Base-by-base conservation (phyloP, 2,797 vertebrate species). In the Gadopsis bispinosus region DNA sequence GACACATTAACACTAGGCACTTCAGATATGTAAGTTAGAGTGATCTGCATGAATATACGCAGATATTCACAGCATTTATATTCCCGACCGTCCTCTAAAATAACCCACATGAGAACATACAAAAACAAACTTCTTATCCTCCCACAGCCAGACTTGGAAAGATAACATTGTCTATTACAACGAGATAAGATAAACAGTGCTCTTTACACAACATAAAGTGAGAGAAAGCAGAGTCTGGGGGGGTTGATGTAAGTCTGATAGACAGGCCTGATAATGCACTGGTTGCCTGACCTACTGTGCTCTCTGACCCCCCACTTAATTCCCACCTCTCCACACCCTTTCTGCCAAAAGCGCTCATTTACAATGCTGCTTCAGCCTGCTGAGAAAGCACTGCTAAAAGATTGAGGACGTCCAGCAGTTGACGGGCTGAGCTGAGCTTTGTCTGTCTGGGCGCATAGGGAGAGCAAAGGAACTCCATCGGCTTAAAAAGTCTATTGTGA, bases 271-370 rank as follows among this genome's bases (percentile, higher is more conserved):
- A 92, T 91, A 92, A 91, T 83, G 79, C 72, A 5, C 69, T 22
- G 84, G 54, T 62, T 87, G 84, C 85, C 85, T 86, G 91, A 89
- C 86, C 90, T 61, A 66, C 86, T 81, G 83, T 84, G 88, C 84
- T 86, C 88, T 83, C 87, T 92, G 88, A 92, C 91, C 90, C 90
- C 87, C 86, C 66, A 54, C 77, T 82, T 88, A 88, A 92, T 87
- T 89, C 87, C 89, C 78, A 88, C 83, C 90, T 89, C 88, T 91
- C 86, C 79, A 74, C 90, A 90, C 88, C 85, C 89, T 82, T 51
- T 59, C 75, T 66, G 68, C 79, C 78, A 77, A 79, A 77, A 83
- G 73, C 65, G 48, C 75, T 54, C 64, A 59, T 81, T 89, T 33
- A 87, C 84, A 87, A 86, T 4, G 58, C 84, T 26, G 78, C 87